Base-by-base conservation (phyloP, 1,140 invertebrate genomes). In the Metopolophium dirhodum region DNA sequence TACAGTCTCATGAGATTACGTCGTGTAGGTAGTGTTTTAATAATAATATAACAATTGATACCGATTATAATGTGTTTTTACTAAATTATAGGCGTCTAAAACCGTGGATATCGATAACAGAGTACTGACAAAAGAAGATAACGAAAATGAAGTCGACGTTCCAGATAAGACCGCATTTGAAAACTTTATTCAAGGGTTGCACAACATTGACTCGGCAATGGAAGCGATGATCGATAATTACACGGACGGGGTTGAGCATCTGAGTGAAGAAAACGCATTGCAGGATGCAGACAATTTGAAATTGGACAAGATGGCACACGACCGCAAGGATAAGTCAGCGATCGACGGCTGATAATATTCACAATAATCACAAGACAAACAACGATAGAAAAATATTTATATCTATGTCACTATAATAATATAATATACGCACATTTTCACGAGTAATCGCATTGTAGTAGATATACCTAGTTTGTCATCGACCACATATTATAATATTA, bases 171-270 rank as follows among this genome's bases (percentile, higher is more conserved):
- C 54, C 4, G 6, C 82, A 6, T 86, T 85, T 7, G 82, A 93
- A 57, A 54, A 86, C 37, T 51, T 93, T 18, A 85, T 85, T 9
- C 82, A 85, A 57, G 91, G 91, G 11, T 26, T 93, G 11, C n/a
- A 86, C 49, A 93, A 93, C 26, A 86, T 93, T 11, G 91, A 93
- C 18, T 22, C 77, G 26, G 91, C 91, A 4, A 93, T 85, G 91
- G 91, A 54, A 41, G 82, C 82, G 23, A 93, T 93, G 91, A 93
- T 93, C 49, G 91, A 93, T 41, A 93, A 93, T 11, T 91, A 91
- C 47, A 54, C 82, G 2, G 77, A 82, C 14, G 91, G 49, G n/a
- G 82, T 83, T 2, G 91, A 93, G 11, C 49, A 93, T 14, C 22
- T 93, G 30, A 26, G 68, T 1, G 22, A 85, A 18, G 49, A 93